These are phyloP conservation scores for Sturnus vulgaris DNA, from an alignment of 2,113 vertebrate species.

Conservation along the genomic window DNA sequence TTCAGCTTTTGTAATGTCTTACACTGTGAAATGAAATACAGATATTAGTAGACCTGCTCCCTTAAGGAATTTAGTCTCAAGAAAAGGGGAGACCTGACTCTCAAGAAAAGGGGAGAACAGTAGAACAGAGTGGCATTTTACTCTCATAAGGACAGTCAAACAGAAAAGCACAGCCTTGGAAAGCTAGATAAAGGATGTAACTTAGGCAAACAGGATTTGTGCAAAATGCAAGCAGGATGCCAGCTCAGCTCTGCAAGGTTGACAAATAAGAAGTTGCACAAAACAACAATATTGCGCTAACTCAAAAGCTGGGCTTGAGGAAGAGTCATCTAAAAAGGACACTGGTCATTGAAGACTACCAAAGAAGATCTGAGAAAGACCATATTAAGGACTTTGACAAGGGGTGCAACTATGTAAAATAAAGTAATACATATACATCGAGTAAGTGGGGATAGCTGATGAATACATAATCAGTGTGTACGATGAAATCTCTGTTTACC, in stretches of 20 bases:
- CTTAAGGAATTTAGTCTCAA: background rate
- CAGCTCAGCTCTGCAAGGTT: background rate
- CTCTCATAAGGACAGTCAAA: background rate
- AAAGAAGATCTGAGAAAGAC: background rate
- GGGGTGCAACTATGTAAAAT: background rate
- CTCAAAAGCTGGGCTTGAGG: background rate
- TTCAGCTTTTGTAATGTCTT: background rate
- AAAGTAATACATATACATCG: background rate
- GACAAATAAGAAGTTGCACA: background rate
- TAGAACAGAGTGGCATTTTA: background rate
- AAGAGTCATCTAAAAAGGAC: background rate
- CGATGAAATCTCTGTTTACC: too few relatives aligned
- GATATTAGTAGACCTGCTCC: background rate
- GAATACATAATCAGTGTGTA: background rate
- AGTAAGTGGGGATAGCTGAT: background rate
- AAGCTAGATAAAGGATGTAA: background rate
- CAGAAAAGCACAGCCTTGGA: background rate
- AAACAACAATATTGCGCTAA: background rate
- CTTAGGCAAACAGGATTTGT: background rate
- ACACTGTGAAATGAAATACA: background rate
- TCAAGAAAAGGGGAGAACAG: too few relatives aligned
- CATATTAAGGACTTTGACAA: background rate
- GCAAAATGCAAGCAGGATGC: background rate
- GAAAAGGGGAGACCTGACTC: background rate
- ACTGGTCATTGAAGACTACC: background rate